A percentile compares a stretch with the other conserved stretches of the same genome.
Conservation (phyloP, 2,888 invertebrate genomes). For the Coecobrya sp. region DNA sequence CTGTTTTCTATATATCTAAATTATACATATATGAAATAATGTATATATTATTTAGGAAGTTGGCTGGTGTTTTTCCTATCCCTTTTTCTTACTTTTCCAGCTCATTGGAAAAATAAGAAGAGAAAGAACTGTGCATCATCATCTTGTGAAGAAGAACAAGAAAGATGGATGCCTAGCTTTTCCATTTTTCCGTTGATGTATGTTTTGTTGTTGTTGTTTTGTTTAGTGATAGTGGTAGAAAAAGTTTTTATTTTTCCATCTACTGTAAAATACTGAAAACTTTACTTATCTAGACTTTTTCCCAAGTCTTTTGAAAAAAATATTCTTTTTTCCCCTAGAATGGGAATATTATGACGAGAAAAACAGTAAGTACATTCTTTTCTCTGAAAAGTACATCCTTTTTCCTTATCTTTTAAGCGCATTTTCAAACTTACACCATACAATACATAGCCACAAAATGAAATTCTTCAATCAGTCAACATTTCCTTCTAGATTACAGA, state of each 20-base stretch:
- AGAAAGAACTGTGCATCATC: not conserved
- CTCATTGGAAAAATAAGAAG: not conserved
- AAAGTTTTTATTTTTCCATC: not conserved
- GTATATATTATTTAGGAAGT: not conserved
- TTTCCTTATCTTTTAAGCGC: constrained; percentile 26
- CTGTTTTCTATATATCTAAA: not conserved
- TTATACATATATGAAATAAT: not conserved
- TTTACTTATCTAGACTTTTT: constrained; percentile 13
- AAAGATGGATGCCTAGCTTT: not conserved
- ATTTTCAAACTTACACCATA: not conserved
- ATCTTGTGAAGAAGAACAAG: not conserved
- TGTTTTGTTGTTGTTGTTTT: not conserved
- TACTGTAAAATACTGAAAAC: not conserved
- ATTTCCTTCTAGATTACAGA: not conserved
- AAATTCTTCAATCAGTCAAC: constrained; percentile 38
- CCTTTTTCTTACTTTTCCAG: not conserved
- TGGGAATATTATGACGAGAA: not conserved
- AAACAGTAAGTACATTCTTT: constrained; percentile 1
- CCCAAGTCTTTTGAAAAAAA: not conserved
- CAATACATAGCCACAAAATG: not conserved
- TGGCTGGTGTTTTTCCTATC: not conserved
- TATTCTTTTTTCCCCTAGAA: no score
- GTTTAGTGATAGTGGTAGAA: not conserved
- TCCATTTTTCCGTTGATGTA: not conserved
- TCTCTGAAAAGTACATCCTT: constrained; percentile 6